Base-by-base conservation (phyloP, 2,888 invertebrate species). In the Hypomecis atomaria region DNA sequence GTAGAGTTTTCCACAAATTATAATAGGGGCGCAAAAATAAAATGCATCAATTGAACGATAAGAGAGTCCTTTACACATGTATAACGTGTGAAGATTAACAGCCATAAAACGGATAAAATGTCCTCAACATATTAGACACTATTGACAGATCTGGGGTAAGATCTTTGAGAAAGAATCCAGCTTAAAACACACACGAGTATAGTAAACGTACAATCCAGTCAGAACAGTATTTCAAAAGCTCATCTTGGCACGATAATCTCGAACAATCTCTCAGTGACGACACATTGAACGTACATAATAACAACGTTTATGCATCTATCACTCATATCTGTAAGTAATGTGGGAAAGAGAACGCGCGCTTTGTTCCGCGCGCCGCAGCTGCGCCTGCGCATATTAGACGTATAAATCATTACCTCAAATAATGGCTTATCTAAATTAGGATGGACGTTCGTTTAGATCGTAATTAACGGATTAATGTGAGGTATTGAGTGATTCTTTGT, bases 291-390 rank as follows among this genome's bases (percentile, higher is more conserved):
- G 71, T 72, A 61, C 66, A 78, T 77, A 81, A 79, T 76, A 78
- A 74, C 75, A 76, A 69, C 73, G 75, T 76, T 62, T 56, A 76
- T 70, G 70, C 73, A 78, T 77, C 84, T 78, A 87, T 88, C 88
- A 83, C 80, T 89, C 89, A 89, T 86, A 83, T 82, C 79, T 75
- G 73, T 87, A 88, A 88, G 83, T 86, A 85, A 87, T 89, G 89
- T 90, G 90, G 84, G 89, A 90, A 89, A 81, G 82, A 69, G 74
- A 69, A 69, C 71, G 59, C 65, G 75, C 72, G 34, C 79, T 85
- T 86, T 86, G 85, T 86, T 78, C 65, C 59, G 37, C 64, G 60
- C 66, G 61, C 67, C 78, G 74, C 85, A 86, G 85, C 86, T 88
- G 89, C 83, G 84, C 75, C 72, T 74, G 79, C 79, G 79, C 80